phyloP scores from a whole-genome alignment of 2,888 invertebrate genomes.

The Synergus umbraculus region DNA sequence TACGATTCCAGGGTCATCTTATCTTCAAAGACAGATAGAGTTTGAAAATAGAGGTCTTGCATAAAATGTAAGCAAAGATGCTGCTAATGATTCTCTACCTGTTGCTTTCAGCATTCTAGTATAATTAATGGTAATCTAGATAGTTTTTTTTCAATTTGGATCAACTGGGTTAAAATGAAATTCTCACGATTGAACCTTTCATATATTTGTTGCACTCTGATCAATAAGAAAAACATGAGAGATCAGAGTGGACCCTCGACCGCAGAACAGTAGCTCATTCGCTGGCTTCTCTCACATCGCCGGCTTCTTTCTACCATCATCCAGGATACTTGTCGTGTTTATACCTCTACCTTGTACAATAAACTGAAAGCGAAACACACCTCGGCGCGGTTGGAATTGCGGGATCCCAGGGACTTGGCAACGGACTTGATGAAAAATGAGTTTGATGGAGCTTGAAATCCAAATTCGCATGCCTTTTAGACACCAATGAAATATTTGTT shows the following conservation, averaged over 20 bases:
- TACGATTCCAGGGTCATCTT: background rate
- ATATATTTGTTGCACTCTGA: constrained; percentile 27
- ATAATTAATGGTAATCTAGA: background rate
- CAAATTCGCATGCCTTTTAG: background rate
- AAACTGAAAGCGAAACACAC: constrained; percentile 35
- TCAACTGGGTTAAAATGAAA: background rate
- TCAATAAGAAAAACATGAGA: constrained; percentile 38
- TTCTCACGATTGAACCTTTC: background rate
- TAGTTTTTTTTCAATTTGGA: background rate
- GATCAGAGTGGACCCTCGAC: constrained; percentile 23
- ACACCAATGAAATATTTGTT: background rate
- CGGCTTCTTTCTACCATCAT: background rate
- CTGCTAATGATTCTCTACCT: too few species aligned
- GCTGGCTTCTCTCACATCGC: background rate
- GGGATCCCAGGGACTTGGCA: constrained; percentile 1
- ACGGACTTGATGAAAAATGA: constrained; percentile 11
- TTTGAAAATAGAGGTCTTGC: too few species aligned
- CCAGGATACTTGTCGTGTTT: constrained; percentile 40
- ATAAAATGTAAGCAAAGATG: too few species aligned
- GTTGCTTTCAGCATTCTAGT: too few species aligned
- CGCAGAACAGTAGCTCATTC: constrained; percentile 45
- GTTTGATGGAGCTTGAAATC: constrained; percentile 13
- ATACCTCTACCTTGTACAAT: constrained; percentile 41
- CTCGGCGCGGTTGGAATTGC: constrained; percentile 15
- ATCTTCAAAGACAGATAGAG: background rate